phyloP scores from a whole-genome alignment of 2,113 vertebrate species.

The Phocoena sinus region DNA sequence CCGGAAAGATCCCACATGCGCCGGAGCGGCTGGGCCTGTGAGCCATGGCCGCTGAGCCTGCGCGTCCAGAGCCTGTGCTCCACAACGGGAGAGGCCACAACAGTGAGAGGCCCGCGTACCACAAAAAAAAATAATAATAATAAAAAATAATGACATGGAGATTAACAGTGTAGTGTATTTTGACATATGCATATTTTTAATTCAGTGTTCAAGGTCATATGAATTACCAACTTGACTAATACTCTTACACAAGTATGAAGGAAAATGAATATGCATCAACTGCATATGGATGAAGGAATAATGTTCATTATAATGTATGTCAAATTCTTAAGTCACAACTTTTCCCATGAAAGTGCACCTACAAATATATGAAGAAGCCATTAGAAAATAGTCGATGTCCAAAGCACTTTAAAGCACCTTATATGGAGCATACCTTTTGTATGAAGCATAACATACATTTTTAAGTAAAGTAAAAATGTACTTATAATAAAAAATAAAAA shows the following conservation, averaged over 20 bases:
- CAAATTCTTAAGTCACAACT: neutral
- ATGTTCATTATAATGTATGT: neutral
- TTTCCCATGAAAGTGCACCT: neutral
- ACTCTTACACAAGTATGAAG: neutral
- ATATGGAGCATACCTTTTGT: neutral
- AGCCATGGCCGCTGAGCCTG: too few species aligned
- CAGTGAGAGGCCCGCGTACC: too few species aligned
- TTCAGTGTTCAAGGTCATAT: neutral
- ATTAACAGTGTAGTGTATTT: slow-evolving; percentile 23
- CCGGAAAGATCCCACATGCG: too few species aligned
- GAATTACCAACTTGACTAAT: neutral
- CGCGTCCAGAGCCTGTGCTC: too few species aligned
- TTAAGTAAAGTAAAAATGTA: neutral
- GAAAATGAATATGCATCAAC: neutral
- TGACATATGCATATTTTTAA: neutral
- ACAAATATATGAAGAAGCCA: neutral
- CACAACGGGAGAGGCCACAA: too few species aligned
- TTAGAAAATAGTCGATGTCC: neutral
- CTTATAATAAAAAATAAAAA: neutral
- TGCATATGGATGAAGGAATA: neutral
- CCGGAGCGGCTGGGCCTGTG: too few species aligned
- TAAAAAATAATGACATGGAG: neutral
- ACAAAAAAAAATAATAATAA: too few species aligned
- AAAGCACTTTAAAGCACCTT: neutral
- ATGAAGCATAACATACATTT: neutral